phyloP scores from a whole-genome alignment of 2,888 invertebrate species.

The Meghimatium bilineatum region DNA sequence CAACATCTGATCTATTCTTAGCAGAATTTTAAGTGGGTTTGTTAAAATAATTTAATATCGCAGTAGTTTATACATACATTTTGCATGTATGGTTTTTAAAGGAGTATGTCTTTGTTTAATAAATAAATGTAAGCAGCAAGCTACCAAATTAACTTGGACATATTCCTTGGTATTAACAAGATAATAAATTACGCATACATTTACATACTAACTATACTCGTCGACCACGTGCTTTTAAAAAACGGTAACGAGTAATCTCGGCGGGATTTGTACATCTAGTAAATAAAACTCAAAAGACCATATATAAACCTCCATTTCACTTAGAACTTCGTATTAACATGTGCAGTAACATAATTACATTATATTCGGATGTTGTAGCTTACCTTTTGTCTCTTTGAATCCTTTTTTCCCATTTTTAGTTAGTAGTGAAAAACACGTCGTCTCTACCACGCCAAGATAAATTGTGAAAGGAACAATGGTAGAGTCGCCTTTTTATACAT shows the following conservation, averaged over 20 bases:
- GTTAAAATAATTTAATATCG: too few relatives aligned
- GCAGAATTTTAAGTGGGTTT: too few relatives aligned
- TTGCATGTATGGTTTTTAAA: too few relatives aligned
- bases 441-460: constrained; percentile 4
- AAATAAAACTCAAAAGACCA: neutral
- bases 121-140: too few relatives aligned
- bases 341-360: neutral
- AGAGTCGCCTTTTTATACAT: neutral
- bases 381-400: constrained; percentile 40
- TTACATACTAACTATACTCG: neutral
- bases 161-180: too few relatives aligned
- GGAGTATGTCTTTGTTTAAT: too few relatives aligned
- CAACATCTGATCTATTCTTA: too few relatives aligned
- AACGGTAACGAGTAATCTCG: neutral
- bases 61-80: too few relatives aligned
- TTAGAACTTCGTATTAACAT: neutral
- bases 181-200: too few relatives aligned
- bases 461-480: neutral
- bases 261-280: neutral
- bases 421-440: neutral
- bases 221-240: neutral
- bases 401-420: constrained; percentile 33
- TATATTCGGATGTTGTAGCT: neutral
- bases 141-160: too few relatives aligned
- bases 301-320: too few relatives aligned